These are phyloP conservation scores for Ophioninae sp. DNA, from an alignment of 2,888 invertebrate genomes.

Conservation along the genomic window DNA sequence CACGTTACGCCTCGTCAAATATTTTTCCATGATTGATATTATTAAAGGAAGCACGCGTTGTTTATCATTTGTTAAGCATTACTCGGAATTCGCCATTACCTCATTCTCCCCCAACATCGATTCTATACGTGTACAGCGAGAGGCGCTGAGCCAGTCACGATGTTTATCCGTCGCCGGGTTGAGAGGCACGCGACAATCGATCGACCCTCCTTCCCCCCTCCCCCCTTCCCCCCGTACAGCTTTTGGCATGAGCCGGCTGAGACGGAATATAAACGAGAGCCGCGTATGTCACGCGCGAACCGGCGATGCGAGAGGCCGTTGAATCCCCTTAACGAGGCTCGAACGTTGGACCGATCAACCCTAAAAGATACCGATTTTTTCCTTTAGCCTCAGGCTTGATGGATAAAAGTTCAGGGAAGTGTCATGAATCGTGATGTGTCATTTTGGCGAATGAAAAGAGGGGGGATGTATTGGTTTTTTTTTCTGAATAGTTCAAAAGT, in stretches of 20 bases:
- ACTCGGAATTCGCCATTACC: not conserved
- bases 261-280: not conserved
- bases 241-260: slow-evolving; percentile 7
- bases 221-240: slow-evolving; percentile 30
- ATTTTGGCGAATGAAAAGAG: not conserved
- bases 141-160: slow-evolving; percentile 5
- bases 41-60: not conserved
- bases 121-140: not conserved
- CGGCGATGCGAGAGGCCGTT: slow-evolving; percentile 37
- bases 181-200: slow-evolving; percentile 50
- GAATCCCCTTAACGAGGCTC: slow-evolving; percentile 48
- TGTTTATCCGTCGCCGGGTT: not conserved
- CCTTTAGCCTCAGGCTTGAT: not conserved
- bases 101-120: slow-evolving; percentile 4
- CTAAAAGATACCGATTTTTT: not conserved
- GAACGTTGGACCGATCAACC: not conserved
- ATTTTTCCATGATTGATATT: not conserved
- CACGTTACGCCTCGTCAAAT: not conserved
- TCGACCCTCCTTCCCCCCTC: slow-evolving; percentile 41
- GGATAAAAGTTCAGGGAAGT: not conserved
- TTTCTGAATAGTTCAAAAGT: no score
- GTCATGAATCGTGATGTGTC: not conserved
- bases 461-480: not conserved
- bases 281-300: slow-evolving; percentile 20
- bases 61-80: not conserved